A percentile compares a stretch with the other conserved stretches of the same genome.
These are phyloP conservation scores for Drosophila punjabiensis DNA, from an alignment of 1,140 invertebrate genomes.

Conservation along the genomic window DNA sequence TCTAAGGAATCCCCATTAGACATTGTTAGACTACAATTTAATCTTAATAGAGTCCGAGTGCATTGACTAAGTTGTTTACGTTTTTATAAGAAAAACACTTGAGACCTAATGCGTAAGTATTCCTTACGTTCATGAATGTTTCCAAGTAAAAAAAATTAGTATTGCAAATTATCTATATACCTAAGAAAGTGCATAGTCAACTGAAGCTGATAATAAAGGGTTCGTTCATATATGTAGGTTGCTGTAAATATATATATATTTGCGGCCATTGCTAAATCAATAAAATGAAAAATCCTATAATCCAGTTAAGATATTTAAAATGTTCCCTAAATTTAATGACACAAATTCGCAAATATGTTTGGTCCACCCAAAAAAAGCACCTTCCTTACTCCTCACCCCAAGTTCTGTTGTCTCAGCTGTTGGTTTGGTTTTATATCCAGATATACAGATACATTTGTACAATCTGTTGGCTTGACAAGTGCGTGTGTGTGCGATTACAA, in stretches of 20 bases:
- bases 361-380: not conserved
- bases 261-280: no score
- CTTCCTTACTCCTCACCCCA: not conserved
- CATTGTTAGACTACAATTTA: not conserved
- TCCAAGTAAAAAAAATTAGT: slow-evolving; percentile 32
- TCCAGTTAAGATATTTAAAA: no score
- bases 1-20: not conserved
- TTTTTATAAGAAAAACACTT: slow-evolving; percentile 9
- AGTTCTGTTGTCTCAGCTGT: slow-evolving; percentile 13
- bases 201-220: slow-evolving; percentile 8
- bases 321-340: not conserved
- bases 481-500: slow-evolving; percentile 32
- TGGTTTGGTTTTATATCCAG: slow-evolving; percentile 8
- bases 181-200: not conserved
- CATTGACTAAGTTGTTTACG: slow-evolving; percentile 32
- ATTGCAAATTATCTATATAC: slow-evolving; percentile 20
- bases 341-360: not conserved
- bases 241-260: not conserved
- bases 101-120: not conserved
- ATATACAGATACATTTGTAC: slow-evolving; percentile 50
- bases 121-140: not conserved
- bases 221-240: not conserved
- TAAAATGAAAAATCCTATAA: not conserved
- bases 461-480: slow-evolving; percentile 39
- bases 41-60: not conserved